phyloP scores from a whole-genome alignment of 2,113 vertebrate species.

The Ictalurus punctatus region DNA sequence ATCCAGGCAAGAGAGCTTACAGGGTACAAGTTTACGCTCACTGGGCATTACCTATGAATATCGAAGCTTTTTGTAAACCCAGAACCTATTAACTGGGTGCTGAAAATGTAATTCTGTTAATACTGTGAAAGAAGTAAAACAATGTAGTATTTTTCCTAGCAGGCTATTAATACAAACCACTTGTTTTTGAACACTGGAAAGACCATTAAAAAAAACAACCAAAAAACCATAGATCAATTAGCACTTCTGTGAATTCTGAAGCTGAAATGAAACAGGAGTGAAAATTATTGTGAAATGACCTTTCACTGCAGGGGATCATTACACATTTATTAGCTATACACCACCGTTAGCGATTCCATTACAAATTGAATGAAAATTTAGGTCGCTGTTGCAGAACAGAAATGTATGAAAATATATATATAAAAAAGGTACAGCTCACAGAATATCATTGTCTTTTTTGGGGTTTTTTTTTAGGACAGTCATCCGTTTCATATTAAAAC shows the following conservation, averaged over 20 bases:
- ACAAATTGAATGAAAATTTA: neutral
- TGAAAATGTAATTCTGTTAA: neutral
- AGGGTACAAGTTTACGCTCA: neutral
- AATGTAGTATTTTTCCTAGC: neutral
- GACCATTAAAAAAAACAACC: neutral
- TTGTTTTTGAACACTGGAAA: neutral
- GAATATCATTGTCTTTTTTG: neutral
- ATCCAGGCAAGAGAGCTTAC: neutral
- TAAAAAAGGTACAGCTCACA: neutral
- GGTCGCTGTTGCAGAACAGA: neutral
- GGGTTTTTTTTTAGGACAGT: neutral
- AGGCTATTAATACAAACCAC: neutral
- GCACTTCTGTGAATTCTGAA: neutral
- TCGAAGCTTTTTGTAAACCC: neutral
- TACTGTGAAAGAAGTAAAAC: neutral
- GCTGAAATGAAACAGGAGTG: neutral
- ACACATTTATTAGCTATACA: conserved; percentile 1
- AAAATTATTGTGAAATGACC: neutral
- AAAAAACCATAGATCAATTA: neutral
- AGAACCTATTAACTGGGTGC: neutral
- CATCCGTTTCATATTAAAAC: neutral
- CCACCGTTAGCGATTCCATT: neutral
- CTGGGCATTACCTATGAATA: neutral
- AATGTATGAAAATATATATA: neutral
- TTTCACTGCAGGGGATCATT: neutral